phyloP scores from a whole-genome alignment of 2,797 vertebrate species.

The Capromys pilorides region DNA sequence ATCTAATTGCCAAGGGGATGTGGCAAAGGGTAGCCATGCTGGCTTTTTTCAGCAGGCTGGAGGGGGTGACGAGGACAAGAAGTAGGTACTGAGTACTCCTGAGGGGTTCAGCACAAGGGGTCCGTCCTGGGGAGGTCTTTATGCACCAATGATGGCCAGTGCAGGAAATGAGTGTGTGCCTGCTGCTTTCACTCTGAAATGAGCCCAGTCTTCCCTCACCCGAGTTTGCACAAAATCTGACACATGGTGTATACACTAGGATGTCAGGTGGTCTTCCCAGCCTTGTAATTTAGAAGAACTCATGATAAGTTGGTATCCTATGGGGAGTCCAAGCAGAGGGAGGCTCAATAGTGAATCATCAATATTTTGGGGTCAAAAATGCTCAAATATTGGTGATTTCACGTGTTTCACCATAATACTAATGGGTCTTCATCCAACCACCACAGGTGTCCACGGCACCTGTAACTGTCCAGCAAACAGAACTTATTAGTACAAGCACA shows the following conservation, averaged over 20 bases:
- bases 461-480: neutral
- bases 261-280: accelerated
- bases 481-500: accelerated
- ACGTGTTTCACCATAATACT: accelerated
- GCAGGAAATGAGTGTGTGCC: accelerated
- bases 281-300: neutral
- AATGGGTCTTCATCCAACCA: neutral
- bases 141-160: accelerated
- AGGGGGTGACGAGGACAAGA: no score
- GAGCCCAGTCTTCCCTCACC: neutral
- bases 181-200: neutral
- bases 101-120: neutral
- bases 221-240: accelerated
- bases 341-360: neutral
- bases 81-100: no score
- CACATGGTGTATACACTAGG: accelerated
- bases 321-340: neutral
- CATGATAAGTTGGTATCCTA: neutral
- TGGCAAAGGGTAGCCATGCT: accelerated
- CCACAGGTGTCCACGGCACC: accelerated
- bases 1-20: accelerated
- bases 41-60: neutral
- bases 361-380: neutral
- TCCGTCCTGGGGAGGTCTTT: accelerated
- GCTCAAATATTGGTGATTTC: neutral